Conservation (phyloP, 2,888 invertebrate species). For the Drepanosiphum platanoidis region DNA sequence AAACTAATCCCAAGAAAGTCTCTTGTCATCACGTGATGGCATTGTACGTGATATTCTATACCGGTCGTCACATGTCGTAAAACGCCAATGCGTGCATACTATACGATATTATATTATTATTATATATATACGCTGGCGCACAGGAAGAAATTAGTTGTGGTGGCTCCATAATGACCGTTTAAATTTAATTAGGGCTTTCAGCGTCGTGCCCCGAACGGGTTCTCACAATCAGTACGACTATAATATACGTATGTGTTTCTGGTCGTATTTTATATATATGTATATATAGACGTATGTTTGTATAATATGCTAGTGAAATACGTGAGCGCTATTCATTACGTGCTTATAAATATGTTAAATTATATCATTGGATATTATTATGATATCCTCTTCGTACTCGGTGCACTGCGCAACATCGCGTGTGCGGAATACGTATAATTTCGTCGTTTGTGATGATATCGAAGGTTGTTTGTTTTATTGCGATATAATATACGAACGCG, state of each 20-base stretch:
- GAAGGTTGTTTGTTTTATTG: neutral
- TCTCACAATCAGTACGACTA: conserved; percentile 19
- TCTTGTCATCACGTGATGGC: neutral
- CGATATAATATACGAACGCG: neutral
- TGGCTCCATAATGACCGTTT: conserved; percentile 5
- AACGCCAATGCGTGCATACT: neutral
- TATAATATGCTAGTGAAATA: too few species aligned
- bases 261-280: neutral
- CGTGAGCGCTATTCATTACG: too few species aligned
- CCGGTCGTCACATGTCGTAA: conserved; percentile 1
- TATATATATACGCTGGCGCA: neutral
- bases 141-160: conserved; percentile 13
- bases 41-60: neutral
- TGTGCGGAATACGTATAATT: conserved; percentile 17
- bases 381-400: neutral
- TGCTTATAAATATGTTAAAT: neutral
- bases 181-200: conserved; percentile 36
- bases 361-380: neutral
- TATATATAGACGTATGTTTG: too few species aligned
- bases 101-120: neutral
- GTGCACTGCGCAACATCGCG: neutral
- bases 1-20: conserved; percentile 4
- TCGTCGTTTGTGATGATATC: neutral
- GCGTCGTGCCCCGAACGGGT: conserved; percentile 20
- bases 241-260: neutral